Evolutionary conservation across 2,797 vertebrate genomes (phyloP).

Genomic region (Hapalemur alaotrensis): DNA sequence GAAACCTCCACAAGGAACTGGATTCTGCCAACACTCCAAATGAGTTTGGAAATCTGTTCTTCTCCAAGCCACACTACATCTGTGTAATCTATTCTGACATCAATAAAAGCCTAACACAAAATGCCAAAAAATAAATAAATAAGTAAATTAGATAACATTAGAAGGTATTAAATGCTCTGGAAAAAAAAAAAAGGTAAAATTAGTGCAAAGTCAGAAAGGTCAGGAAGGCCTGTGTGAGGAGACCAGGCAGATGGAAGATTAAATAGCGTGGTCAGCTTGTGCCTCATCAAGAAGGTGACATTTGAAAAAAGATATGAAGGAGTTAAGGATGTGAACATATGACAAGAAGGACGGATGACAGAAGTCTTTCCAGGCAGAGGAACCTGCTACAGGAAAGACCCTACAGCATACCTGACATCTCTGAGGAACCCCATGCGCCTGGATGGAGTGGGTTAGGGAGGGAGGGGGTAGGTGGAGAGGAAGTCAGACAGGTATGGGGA

Average conservation of each 20-base stretch:
- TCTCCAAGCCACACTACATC: neutral
- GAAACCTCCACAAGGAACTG: neutral
- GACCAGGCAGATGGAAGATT: neutral
- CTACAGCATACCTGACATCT: neutral
- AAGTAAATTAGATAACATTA: neutral
- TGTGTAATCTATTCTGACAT: neutral
- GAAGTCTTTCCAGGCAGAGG: neutral
- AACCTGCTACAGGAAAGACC: neutral
- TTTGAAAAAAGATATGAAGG: neutral
- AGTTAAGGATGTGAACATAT: neutral
- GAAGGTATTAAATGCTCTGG: neutral
- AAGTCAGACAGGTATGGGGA: neutral
- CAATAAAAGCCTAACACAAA: neutral
- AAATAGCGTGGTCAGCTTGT: neutral
- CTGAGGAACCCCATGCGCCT: neutral
- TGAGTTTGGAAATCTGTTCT: neutral
- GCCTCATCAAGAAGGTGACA: neutral
- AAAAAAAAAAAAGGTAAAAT: neutral
- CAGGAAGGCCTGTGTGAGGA: neutral
- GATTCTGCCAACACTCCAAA: neutral
- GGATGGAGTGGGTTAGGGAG: neutral
- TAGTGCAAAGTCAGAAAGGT: neutral
- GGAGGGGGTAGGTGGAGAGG: neutral
- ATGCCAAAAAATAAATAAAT: neutral
- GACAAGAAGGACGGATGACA: neutral